Evolutionary conservation across 2,888 invertebrate genomes (phyloP).

Genomic region (Campoplex capitator): DNA sequence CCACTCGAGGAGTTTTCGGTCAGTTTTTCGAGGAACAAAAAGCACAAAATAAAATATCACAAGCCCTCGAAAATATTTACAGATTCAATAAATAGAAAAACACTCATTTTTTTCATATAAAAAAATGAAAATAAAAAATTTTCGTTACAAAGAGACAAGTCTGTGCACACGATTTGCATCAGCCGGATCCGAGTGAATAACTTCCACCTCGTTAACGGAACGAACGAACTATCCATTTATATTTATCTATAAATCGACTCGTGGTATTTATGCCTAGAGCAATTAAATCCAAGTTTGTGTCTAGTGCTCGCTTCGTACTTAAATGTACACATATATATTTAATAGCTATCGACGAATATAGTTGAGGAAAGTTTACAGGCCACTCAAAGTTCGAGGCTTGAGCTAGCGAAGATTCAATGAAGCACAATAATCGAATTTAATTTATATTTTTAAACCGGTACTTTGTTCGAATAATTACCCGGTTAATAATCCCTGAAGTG

Average conservation of each 20-base stretch:
- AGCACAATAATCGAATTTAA: constrained; percentile 47
- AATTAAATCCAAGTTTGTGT: constrained; percentile 61
- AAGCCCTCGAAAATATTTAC: no score
- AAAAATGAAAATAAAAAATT: not conserved
- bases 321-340: constrained; percentile 4
- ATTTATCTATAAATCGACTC: constrained; percentile 4
- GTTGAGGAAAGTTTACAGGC: constrained; percentile 42
- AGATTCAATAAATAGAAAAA: not conserved
- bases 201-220: constrained; percentile 59
- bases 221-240: constrained; percentile 36
- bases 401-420: constrained; percentile 23
- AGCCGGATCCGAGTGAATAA: constrained; percentile 62
- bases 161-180: constrained; percentile 43
- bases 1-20: no score
- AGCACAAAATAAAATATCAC: no score
- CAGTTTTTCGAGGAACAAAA: not conserved
- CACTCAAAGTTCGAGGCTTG: constrained; percentile 21
- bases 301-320: constrained; percentile 40
- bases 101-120: not conserved
- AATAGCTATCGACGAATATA: not conserved
- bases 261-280: constrained; percentile 54
- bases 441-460: constrained; percentile 28
- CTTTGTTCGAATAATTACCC: constrained; percentile 2
- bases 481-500: constrained; percentile 36
- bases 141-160: not conserved